Evolutionary conservation across 30 jellyfish, hydroid and myxozoan genomes (phyloP).

Genomic region (Phacellophora camtschatica): DNA sequence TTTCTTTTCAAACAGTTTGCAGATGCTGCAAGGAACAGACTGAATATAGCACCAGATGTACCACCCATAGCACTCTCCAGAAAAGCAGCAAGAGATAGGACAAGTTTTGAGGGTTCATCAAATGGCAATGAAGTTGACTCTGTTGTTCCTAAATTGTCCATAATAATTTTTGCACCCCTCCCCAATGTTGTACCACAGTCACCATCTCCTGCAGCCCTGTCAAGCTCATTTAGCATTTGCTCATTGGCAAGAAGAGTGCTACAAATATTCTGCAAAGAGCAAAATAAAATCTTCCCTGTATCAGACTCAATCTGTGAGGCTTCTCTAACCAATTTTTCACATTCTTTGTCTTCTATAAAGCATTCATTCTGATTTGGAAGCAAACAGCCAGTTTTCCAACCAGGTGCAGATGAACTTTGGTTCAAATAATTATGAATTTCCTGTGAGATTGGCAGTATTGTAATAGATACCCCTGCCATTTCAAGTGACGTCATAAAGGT

Average conservation of each 20-base stretch:
- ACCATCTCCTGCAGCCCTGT: conserved; percentile 95
- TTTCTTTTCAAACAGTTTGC: conserved; percentile 14
- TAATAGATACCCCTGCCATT: conserved; percentile 96
- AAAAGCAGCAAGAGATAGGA: conserved; percentile 43
- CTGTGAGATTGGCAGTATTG: conserved; percentile 47
- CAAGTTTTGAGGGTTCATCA: conserved; percentile 44
- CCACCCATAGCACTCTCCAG: conserved; percentile 92
- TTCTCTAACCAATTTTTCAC: neutral
- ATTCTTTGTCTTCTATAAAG: neutral
- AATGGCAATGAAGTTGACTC: conserved; percentile 36
- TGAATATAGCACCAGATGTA: conserved; percentile 95
- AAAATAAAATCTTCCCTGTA: conserved; percentile 28
- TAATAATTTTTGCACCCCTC: conserved; percentile 76
- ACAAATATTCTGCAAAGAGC: conserved; percentile 50
- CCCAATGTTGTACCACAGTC: conserved; percentile 96
- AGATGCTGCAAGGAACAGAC: conserved; percentile 39
- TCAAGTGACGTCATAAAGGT: conserved; percentile 88
- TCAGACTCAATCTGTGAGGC: conserved; percentile 1
- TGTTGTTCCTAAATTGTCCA: conserved; percentile 8
- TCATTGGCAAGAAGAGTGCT: conserved; percentile 51
- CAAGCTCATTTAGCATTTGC: conserved; percentile 77
- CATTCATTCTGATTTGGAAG: conserved; percentile 6
- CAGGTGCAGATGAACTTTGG: neutral
- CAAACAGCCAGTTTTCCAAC: conserved; percentile 16
- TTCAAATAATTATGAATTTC: conserved; percentile 55